A percentile compares a stretch with the other conserved stretches of the same genome.
Evolutionary conservation across 64 coral and sea anemone genomes (phyloP).

Genomic region (Montipora cactus): DNA sequence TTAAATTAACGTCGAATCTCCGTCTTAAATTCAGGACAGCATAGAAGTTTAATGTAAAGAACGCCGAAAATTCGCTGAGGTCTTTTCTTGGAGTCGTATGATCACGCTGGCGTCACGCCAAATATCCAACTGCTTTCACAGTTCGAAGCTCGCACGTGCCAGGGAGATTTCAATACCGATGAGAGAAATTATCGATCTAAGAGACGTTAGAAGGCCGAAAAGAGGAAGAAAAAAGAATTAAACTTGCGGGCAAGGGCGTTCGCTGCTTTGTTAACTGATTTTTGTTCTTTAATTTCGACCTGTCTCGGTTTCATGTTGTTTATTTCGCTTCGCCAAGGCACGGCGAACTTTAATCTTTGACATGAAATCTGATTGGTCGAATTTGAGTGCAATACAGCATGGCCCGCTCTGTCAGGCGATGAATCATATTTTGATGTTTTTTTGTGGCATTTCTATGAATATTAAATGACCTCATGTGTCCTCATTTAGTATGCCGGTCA

Average conservation of each 20-base stretch:
- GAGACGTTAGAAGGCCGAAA: background rate
- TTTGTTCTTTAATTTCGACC: background rate
- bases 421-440: background rate
- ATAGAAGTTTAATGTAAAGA: background rate
- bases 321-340: background rate
- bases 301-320: background rate
- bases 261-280: background rate
- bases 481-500: conserved; percentile 35
- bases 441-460: conserved; percentile 17
- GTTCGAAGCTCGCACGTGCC: conserved; percentile 10
- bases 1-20: background rate
- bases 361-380: conserved; percentile 24
- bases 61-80: background rate
- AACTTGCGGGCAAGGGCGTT: background rate
- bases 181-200: background rate
- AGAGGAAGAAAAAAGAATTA: background rate
- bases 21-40: background rate
- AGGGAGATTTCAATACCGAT: background rate
- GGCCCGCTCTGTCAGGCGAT: background rate
- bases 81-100: background rate
- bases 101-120: background rate
- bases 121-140: background rate
- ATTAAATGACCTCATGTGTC: conserved; percentile 20
- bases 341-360: conserved; percentile 20
- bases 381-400: background rate